phyloP scores from a whole-genome alignment of 2,113 vertebrate genomes.

The Actenoides hombroni region DNA sequence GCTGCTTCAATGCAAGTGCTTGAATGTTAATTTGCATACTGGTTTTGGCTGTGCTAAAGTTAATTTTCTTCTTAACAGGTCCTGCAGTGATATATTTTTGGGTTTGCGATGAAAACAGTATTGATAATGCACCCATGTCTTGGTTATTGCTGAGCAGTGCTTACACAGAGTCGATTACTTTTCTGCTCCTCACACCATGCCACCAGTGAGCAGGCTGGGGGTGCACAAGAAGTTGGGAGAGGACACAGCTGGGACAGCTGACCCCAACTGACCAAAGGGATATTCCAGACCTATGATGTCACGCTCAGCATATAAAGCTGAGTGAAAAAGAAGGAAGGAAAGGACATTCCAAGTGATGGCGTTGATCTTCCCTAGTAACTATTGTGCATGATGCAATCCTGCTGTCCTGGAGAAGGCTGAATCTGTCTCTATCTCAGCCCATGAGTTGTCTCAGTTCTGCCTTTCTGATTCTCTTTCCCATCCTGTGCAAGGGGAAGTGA shows the following conservation, averaged over 20 bases:
- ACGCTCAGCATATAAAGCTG: neutral
- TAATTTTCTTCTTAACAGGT: neutral
- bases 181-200: no score
- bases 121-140: neutral
- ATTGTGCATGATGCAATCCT: rapidly evolving
- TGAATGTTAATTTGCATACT: neutral
- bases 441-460: neutral
- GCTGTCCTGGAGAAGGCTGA: neutral
- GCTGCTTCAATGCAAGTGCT: neutral
- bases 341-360: rapidly evolving
- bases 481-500: neutral
- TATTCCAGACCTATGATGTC: rapidly evolving
- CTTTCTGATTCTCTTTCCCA: neutral
- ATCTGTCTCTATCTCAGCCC: neutral
- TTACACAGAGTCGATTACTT: neutral
- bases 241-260: neutral
- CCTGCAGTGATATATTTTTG: neutral
- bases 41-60: neutral
- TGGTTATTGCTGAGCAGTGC: neutral
- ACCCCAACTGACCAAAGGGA: neutral
- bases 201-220: rapidly evolving
- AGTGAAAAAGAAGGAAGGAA: neutral
- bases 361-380: rapidly evolving
- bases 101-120: neutral
- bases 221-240: neutral